Evolutionary conservation across 2,888 invertebrate genomes (phyloP).

Genomic region (Agrochola litura): DNA sequence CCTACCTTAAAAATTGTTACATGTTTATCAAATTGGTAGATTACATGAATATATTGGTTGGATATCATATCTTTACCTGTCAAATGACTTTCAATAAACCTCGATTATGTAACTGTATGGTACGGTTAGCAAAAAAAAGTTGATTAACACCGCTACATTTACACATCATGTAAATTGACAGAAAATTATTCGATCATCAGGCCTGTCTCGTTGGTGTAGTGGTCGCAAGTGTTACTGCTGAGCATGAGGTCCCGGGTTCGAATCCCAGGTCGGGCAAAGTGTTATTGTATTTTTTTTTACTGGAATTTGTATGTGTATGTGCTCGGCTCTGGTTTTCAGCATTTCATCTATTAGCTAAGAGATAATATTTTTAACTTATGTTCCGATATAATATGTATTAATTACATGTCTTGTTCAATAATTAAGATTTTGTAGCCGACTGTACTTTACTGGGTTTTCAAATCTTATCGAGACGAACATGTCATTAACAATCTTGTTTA

Average conservation of each 20-base stretch:
- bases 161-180: no score
- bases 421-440: no score
- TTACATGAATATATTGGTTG: slow-evolving; percentile 12
- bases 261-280: no score
- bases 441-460: no score
- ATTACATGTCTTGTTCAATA: not conserved
- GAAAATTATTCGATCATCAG: not conserved
- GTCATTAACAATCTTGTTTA: not conserved
- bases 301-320: no score
- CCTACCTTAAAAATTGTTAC: not conserved
- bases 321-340: no score
- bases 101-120: slow-evolving; percentile 13
- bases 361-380: not conserved
- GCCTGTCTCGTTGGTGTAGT: not conserved
- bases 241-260: no score
- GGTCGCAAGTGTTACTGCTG: not conserved
- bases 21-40: slow-evolving; percentile 18
- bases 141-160: not conserved
- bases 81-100: not conserved
- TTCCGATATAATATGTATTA: not conserved
- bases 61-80: slow-evolving; percentile 1
- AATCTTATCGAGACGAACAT: not conserved
- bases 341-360: not conserved
- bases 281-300: not conserved
- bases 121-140: not conserved